Evolutionary conservation across 1,140 invertebrate species (phyloP), one percentile per base, ranked within the genome.

Genomic region (Dryas iulia): DNA sequence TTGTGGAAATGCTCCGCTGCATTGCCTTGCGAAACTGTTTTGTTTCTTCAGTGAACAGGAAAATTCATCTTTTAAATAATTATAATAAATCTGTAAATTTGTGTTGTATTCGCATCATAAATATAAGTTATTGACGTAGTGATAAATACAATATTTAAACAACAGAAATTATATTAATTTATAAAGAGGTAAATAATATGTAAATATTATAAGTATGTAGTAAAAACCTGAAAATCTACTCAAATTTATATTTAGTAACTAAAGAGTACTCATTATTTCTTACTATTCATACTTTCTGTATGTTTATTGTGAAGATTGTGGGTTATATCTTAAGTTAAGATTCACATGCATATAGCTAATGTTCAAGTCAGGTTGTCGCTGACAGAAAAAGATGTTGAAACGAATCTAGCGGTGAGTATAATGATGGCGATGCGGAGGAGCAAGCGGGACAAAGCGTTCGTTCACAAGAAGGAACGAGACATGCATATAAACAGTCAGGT

Each of bases 401-500:
- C 78, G 74, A 81, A 81, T 80, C 73, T 76, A 79, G 80, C 77
- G 75, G 79, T 84, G 78, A 81, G 83, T 75, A 80, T 69, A 82
- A 81, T 81, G 74, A 83, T 76, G 73, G 71, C 69, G 77, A 73
- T 70, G 75, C 76, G 74, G 24, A 77, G 61, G 77, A 71, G 76
- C 31, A 72, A 79, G 77, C 47, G 73, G 74, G 80, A 84, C 73
- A 64, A 65, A 70, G 67, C 69, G 58, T 66, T 59, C 23, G 59
- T 66, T 62, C 69, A 54, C 64, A 75, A 66, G 85, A 78, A 79
- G 47, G 78, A 88, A 80, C 75, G 80, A 78, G 85, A 89, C 72
- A 72, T 71, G 71, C 71, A 82, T 80, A 87, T 76, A 80, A 88
- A 89, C 84, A 87, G 72, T 75, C 74, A 71, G 73, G 86, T 87